Evolutionary conservation across 2,113 vertebrate genomes (phyloP).

Genomic region (Chaetops frenatus): DNA sequence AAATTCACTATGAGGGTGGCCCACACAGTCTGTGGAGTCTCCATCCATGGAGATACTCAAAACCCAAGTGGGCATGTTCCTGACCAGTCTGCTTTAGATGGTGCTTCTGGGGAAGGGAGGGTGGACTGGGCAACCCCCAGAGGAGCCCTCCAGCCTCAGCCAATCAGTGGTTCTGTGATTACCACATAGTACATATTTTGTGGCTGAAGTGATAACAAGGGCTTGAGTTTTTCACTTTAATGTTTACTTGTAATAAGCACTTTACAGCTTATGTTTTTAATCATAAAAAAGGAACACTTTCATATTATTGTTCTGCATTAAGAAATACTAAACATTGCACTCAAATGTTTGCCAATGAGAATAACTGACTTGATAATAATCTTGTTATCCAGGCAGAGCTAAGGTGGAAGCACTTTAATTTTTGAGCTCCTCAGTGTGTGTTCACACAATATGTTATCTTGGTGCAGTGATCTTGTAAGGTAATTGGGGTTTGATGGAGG

Average conservation of each 20-base stretch:
- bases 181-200: neutral
- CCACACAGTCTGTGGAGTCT: neutral
- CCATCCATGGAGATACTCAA: neutral
- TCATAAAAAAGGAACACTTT: neutral
- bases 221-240: neutral
- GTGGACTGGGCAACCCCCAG: neutral
- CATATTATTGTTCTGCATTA: neutral
- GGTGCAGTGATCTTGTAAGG: neutral
- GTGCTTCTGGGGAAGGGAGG: neutral
- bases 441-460: neutral
- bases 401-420: neutral
- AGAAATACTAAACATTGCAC: neutral
- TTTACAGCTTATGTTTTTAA: neutral
- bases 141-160: neutral
- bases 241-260: neutral
- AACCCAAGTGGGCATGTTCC: neutral
- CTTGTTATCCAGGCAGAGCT: neutral
- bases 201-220: neutral
- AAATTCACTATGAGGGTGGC: rapidly evolving
- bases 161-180: neutral
- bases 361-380: neutral
- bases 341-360: neutral
- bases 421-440: neutral
- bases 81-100: neutral
- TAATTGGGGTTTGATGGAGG: rapidly evolving